Evolutionary conservation across 2,888 invertebrate genomes (phyloP), one percentile per base, ranked within the genome.

Genomic region (Dasysyrphus albostriatus): DNA sequence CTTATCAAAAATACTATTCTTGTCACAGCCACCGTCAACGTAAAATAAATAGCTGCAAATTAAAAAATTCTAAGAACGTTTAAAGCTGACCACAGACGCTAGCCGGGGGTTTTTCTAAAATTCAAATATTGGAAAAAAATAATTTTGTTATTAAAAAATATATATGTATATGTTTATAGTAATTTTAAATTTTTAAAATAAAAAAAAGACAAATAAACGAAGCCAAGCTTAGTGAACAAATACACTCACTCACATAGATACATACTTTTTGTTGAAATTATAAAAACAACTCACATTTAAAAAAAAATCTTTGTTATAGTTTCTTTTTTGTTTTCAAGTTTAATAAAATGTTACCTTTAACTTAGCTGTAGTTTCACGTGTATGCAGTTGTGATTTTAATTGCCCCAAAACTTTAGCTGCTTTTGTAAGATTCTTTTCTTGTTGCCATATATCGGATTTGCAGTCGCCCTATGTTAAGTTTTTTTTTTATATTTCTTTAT

Each of bases 381-480:
- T 92, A 90, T 93, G 93, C 89, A 94, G 93, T 90, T 93, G 93
- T 87, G 93, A 92, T 91, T 93, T 93, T 91, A 92, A 92, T 90
- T 93, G 93, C 90, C 94, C 94, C 91, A 94, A 92, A 91, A 94
- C 93, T 93, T 93, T 94, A 90, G 93, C 94, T 91, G 93, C 93
- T 93, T 94, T 94, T 89, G 93, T 92, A 90, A 93, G 92, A 91
- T 93, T 93, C 92, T 93, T 93, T 92, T 93, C 93, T 92, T 93
- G 93, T 91, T 93, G 92, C 93, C 93, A 92, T 90, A 93, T 92
- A 92, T 92, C 93, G 89, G 92, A 91, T 91, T 92, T 93, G 89
- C 90, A 90, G 91, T 93, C 93, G 83, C 93, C 93, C 93, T 93
- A 92, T 75, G 84, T 88, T 83, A 92, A 78, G 84, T 88, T 82